Base-by-base conservation (phyloP, 2,888 invertebrate species). In the Petrophora chlorosata region DNA sequence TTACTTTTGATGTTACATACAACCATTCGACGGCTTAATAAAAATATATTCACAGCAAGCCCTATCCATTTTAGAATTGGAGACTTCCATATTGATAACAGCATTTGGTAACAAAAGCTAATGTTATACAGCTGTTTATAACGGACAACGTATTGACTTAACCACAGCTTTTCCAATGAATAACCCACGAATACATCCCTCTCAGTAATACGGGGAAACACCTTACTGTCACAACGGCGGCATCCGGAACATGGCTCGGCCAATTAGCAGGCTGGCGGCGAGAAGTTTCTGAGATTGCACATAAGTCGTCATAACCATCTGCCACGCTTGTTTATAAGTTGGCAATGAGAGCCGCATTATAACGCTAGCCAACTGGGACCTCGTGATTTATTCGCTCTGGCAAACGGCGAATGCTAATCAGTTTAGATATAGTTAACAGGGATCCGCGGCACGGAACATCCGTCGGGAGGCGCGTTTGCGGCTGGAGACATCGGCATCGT, bases 301-400 rank as follows among this genome's bases (percentile, higher is more conserved):
- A 39, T 22, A 38, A 43, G 73, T 73, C 72, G 73, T 73, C 72
- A 67, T 62, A 65, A 66, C 61, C 65, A 70, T 67, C 69, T 63
- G 73, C 60, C 59, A 67, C 70, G 68, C 63, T 76, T 70, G 76
- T 77, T 82, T 79, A 77, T 76, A 76, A 69, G 67, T 75, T 76
- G 79, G 78, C 76, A 76, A 14, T 16, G 61, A 63, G 63, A 65
- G 60, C 62, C 63, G 70, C n/a, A n/a, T n/a, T 73, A 71, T 75
- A 67, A 69, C 70, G 68, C 69, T 70, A 65, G 77, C 75, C 80
- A 76, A 65, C 65, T 63, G 73, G 76, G 76, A 73, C 70, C 61
- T 51, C 54, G 61, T 82, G 73, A 82, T 81, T 76, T 73, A 84
- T 84, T 69, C 70, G 67, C 56, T 55, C 61, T 69, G 64, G 67